A percentile compares a stretch with the other conserved stretches of the same genome.
These are phyloP conservation scores for Podabrus alpinus DNA, from an alignment of 2,888 invertebrate species.

Conservation along the genomic window DNA sequence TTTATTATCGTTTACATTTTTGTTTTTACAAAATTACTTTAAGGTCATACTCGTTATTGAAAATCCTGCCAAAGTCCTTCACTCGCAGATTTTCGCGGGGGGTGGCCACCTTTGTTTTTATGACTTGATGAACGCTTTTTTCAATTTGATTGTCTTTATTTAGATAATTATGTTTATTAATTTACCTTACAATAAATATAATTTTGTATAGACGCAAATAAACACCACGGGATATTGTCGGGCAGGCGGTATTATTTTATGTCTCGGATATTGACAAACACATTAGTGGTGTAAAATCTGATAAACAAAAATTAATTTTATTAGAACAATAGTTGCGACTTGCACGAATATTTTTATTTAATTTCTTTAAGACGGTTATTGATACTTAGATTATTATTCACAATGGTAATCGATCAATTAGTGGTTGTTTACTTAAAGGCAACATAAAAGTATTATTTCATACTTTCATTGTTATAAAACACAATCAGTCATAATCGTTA, in stretches of 20 bases:
- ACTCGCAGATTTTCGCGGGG: not conserved
- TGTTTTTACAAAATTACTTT: too few relatives aligned
- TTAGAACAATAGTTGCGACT: not conserved
- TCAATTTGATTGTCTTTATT: not conserved
- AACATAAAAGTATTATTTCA: not conserved
- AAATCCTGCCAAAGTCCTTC: not conserved
- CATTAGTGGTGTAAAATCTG: not conserved
- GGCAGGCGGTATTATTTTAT: not conserved
- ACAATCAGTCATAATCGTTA: not conserved
- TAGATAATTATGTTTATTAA: not conserved
- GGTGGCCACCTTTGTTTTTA: not conserved
- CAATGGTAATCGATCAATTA: not conserved
- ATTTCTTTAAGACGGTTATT: not conserved
- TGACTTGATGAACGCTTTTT: not conserved
- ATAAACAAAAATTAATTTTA: not conserved
- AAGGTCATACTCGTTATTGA: too few relatives aligned
- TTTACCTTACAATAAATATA: not conserved
- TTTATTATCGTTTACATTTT: not conserved
- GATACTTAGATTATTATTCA: not conserved
- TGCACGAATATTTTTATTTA: not conserved
- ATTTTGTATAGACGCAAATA: not conserved
- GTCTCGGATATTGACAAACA: not conserved
- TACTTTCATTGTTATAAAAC: not conserved
- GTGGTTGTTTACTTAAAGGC: not conserved
- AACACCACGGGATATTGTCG: not conserved